Base-by-base conservation (phyloP, 2,113 vertebrate species). In the Odontophorus gujanensis region DNA sequence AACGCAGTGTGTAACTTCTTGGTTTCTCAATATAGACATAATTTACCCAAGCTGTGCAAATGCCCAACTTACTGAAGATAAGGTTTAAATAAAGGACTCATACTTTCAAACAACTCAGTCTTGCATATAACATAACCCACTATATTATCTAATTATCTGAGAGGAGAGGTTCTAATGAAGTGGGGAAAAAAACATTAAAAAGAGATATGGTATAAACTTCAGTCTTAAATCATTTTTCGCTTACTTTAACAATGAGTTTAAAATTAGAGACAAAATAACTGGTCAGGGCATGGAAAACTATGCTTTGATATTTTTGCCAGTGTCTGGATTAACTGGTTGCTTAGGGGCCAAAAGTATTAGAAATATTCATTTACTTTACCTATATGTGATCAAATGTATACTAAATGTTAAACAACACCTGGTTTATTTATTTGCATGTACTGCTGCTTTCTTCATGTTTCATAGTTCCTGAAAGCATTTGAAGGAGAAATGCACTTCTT, bases 1-100 rank as follows among this genome's bases (percentile, higher is more conserved):
- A 98, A 98, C 97, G 98, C 96, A 96, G 97, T 97, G 92, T 97
- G 97, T 97, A 98, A 97, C 97, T 97, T 97, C 97, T 97, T 96
- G 97, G 97, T 93, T 97, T 97, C 97, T 97, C 96, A 97, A 95
- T 98, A 95, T 92, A 97, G 96, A 95, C 94, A 96, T 98, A 98
- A 98, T 98, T 98, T 97, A 98, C 92, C 96, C 97, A 97, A 97
- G 97, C 96, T 94, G 96, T 95, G 95, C 92, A 96, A 97, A 97
- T 96, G 95, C 91, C 90, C 97, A 95, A 93, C 96, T 97, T 94
- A 95, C 87, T 95, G 91, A 96, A 96, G 97, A 97, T 92, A 95
- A 97, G 96, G 98, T 97, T 97, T 97, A 97, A 96, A 93, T 76
- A 92, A 95, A 97, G 95, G 92, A 96, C 95, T 92, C 66, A 32